Evolutionary conservation across 2,797 vertebrate genomes (phyloP).

Genomic region (Clamator glandarius): DNA sequence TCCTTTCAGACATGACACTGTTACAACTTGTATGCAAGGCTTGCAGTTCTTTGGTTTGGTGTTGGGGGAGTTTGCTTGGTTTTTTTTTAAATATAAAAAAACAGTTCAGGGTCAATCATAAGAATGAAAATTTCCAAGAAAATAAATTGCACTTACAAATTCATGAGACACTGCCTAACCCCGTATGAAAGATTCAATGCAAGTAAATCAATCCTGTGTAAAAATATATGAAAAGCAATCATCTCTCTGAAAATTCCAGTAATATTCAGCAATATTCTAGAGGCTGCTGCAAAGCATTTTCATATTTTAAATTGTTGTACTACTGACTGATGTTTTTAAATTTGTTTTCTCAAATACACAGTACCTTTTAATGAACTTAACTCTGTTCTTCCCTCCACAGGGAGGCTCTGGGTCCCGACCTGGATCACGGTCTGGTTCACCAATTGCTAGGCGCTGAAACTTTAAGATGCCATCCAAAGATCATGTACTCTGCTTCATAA

Average conservation of each 20-base stretch:
- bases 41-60: neutral
- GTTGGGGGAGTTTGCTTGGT: neutral
- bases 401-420: constrained; percentile 84
- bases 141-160: neutral
- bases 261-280: neutral
- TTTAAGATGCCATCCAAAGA: constrained; percentile 16
- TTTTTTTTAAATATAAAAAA: neutral
- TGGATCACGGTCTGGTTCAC: constrained; percentile 86
- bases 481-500: constrained; percentile 73
- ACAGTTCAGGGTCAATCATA: neutral
- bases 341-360: neutral
- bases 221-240: neutral
- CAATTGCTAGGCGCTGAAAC: constrained; percentile 91
- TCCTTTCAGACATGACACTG: neutral
- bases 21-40: neutral
- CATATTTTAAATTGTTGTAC: neutral
- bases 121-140: neutral
- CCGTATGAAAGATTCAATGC: neutral
- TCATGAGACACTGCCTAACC: neutral
- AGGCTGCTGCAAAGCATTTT: neutral
- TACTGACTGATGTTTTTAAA: neutral
- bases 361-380: neutral
- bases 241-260: neutral
- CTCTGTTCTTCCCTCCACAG: constrained; percentile 65
- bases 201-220: neutral